Conservation (phyloP, 1,140 invertebrate genomes). For the Calephelis virginiensis region DNA sequence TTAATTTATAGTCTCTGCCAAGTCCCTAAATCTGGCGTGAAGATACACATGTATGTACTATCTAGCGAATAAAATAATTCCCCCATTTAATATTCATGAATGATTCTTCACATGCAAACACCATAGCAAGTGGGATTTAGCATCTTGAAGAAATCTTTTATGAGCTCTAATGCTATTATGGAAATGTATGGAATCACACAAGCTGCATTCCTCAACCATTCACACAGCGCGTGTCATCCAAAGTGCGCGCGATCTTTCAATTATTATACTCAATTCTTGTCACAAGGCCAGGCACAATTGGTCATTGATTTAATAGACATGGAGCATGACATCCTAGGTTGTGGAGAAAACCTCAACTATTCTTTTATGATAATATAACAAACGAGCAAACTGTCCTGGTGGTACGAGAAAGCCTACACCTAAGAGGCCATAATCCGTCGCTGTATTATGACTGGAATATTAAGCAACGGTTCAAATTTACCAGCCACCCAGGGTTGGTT, state of each 20-base stretch:
- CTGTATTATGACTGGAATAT: too few species aligned
- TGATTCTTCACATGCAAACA: too few species aligned
- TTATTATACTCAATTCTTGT: slow-evolving; percentile 60
- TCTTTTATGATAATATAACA: background rate
- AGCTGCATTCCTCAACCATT: slow-evolving; percentile 44
- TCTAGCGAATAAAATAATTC: too few species aligned
- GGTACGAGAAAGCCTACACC: too few species aligned
- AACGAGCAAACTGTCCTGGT: background rate
- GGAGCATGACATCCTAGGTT: slow-evolving; percentile 1
- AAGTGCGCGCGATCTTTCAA: slow-evolving; percentile 63
- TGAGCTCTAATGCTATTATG: background rate
- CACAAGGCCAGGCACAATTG: slow-evolving; percentile 41
- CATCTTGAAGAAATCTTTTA: background rate
- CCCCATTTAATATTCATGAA: too few species aligned
- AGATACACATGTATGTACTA: too few species aligned
- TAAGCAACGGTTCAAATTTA: too few species aligned
- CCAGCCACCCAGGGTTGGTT: too few species aligned
- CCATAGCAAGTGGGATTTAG: too few species aligned
- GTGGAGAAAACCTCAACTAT: background rate
- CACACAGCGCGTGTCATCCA: slow-evolving; percentile 53
- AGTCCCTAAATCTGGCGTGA: too few species aligned
- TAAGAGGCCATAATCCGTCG: too few species aligned
- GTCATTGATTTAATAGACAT: slow-evolving; percentile 5
- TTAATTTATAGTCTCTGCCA: too few species aligned
- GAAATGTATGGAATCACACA: slow-evolving; percentile 10